Percentiles rank a stretch among this genome's conserved stretches.
phyloP scores from a whole-genome alignment of 1,140 invertebrate genomes.

The Triops cancriformis region DNA sequence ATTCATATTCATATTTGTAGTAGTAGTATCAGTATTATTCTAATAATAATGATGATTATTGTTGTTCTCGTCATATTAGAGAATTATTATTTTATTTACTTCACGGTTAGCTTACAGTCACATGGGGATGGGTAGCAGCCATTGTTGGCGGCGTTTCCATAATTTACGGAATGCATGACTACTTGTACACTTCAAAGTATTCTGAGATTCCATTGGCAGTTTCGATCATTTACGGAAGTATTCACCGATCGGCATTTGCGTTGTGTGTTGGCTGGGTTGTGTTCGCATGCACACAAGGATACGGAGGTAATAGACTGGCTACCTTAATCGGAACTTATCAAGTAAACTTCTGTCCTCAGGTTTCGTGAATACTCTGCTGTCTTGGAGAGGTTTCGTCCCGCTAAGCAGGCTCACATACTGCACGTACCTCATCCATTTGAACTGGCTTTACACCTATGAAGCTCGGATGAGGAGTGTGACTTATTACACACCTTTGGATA shows the following conservation, averaged over 20 bases:
- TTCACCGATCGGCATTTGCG: constrained; percentile 41
- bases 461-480: constrained; percentile 56
- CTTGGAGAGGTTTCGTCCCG: too few relatives aligned
- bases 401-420: too few relatives aligned
- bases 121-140: constrained; percentile 1
- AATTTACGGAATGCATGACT: constrained; percentile 22
- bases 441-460: too few relatives aligned
- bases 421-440: too few relatives aligned
- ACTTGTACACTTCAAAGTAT: neutral
- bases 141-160: constrained; percentile 1
- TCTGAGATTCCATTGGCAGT: constrained; percentile 47
- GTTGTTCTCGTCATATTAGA: too few relatives aligned
- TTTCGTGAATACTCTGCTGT: too few relatives aligned
- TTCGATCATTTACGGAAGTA: constrained; percentile 37
- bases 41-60: too few relatives aligned
- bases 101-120: constrained; percentile 3
- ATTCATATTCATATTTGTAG: too few relatives aligned
- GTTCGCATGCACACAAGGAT: constrained; percentile 44
- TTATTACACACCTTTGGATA: constrained; percentile 44
- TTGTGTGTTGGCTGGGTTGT: constrained; percentile 43
- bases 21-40: too few relatives aligned
- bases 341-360: constrained; percentile 47
- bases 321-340: neutral
- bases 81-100: neutral
- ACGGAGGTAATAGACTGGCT: constrained; percentile 36